phyloP scores from a whole-genome alignment of 2,113 vertebrate genomes.

The Rutilus rutilus region DNA sequence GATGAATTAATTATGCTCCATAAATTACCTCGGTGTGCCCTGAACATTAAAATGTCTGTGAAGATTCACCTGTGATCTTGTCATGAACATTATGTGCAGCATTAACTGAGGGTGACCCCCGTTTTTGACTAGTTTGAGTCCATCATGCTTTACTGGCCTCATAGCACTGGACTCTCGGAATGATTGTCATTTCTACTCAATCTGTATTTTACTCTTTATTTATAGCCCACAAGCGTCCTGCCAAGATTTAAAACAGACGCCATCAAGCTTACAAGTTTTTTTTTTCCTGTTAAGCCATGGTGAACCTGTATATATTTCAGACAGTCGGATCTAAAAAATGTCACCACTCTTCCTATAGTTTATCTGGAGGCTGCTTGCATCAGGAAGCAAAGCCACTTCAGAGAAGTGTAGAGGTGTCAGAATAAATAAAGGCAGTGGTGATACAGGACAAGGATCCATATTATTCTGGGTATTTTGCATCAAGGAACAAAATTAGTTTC shows the following conservation, averaged over 20 bases:
- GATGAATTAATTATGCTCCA: constrained; percentile 3
- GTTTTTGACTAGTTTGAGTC: constrained; percentile 11
- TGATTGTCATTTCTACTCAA: constrained; percentile 76
- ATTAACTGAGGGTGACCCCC: not conserved
- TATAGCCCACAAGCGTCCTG: constrained; percentile 1
- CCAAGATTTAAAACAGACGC: not conserved
- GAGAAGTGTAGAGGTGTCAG: constrained; percentile 35
- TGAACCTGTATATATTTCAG: constrained; percentile 15
- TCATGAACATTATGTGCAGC: not conserved
- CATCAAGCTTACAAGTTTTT: constrained; percentile 22
- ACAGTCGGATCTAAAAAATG: constrained; percentile 6
- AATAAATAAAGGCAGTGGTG: constrained; percentile 31
- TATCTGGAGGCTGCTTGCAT: constrained; percentile 14
- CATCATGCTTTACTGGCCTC: not conserved
- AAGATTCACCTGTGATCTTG: not conserved
- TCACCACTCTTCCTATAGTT: constrained; percentile 13
- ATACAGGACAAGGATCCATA: constrained; percentile 12
- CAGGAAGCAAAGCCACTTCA: constrained; percentile 26
- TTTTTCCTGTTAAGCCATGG: constrained; percentile 25
- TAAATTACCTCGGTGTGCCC: not conserved
- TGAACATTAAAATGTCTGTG: not conserved
- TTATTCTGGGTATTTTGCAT: constrained; percentile 36
- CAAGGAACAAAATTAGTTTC: constrained; percentile 35
- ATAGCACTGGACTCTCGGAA: constrained; percentile 64
- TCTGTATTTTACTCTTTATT: constrained; percentile 23